phyloP scores from a whole-genome alignment of 2,888 invertebrate genomes.

The Lepidochitona cinerea region DNA sequence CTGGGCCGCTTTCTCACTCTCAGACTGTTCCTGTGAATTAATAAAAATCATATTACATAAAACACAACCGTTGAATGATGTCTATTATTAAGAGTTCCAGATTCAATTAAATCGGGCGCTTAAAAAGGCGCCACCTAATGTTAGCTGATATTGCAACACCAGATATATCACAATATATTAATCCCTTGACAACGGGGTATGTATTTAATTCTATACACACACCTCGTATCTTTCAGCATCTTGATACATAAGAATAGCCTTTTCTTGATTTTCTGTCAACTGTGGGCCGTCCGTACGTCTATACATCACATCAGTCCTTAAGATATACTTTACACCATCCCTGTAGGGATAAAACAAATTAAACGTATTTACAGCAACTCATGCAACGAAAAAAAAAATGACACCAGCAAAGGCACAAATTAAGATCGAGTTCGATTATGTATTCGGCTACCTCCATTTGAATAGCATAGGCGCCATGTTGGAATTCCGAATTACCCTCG shows the following conservation, averaged over 20 bases:
- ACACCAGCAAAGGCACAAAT: too few species aligned
- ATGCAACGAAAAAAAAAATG: too few species aligned
- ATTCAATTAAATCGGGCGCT: too few species aligned
- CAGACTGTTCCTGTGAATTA: constrained; percentile 77
- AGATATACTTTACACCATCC: constrained; percentile 60
- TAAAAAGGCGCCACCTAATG: too few species aligned
- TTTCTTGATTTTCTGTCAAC: constrained; percentile 33
- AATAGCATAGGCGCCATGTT: too few species aligned
- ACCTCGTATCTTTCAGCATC: constrained; percentile 64
- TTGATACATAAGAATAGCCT: constrained; percentile 52
- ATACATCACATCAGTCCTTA: constrained; percentile 64
- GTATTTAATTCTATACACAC: background rate
- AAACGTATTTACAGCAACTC: background rate
- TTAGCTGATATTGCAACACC: too few species aligned
- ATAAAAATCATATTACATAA: background rate
- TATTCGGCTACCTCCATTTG: too few species aligned
- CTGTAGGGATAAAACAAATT: constrained; percentile 29
- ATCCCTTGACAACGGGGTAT: background rate
- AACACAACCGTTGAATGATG: background rate
- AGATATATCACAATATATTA: background rate
- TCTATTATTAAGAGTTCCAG: too few species aligned
- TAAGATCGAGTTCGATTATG: too few species aligned
- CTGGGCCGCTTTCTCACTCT: constrained; percentile 90
- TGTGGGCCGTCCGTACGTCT: constrained; percentile 34
- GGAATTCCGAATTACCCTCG: too few species aligned